Evolutionary conservation across 1,140 invertebrate species (phyloP).

Genomic region (Harpegnathos saltator): DNA sequence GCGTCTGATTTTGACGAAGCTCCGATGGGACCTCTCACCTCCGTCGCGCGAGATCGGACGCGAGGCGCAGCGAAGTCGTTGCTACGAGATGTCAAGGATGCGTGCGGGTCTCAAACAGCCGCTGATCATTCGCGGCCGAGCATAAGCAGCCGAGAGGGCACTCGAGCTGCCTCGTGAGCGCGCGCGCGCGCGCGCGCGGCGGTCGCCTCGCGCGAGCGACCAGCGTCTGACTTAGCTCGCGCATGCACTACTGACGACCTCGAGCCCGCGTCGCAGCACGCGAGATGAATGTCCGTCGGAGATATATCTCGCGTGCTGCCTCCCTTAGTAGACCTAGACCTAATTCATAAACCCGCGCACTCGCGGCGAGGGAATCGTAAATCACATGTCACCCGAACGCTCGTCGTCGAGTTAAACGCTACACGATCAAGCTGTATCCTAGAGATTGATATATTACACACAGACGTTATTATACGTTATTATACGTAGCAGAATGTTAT

Average conservation of each 20-base stretch:
- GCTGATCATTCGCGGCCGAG: background rate
- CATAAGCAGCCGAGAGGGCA: background rate
- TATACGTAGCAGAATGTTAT: background rate
- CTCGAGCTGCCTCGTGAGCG: background rate
- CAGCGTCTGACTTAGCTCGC: constrained; percentile 41
- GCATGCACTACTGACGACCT: constrained; percentile 49
- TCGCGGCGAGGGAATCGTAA: constrained; percentile 32
- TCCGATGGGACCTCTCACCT: too few species aligned
- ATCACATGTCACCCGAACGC: constrained; percentile 39
- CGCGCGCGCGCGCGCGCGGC: background rate
- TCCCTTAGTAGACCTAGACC: constrained; percentile 10
- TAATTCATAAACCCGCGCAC: background rate
- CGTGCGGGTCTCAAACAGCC: background rate
- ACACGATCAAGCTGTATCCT: constrained; percentile 18
- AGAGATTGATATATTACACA: constrained; percentile 36
- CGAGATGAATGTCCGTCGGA: constrained; percentile 1
- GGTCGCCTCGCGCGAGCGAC: constrained; percentile 10
- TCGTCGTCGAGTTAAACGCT: constrained; percentile 6
- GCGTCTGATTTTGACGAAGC: too few species aligned
- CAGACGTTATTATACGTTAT: too few species aligned
- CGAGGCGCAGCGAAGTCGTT: too few species aligned
- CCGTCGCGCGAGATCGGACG: too few species aligned
- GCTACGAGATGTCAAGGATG: background rate
- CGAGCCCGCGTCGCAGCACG: constrained; percentile 19
- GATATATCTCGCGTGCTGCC: background rate